Evolutionary conservation across 2,888 invertebrate species (phyloP).

Genomic region (Achlya flavicornis): DNA sequence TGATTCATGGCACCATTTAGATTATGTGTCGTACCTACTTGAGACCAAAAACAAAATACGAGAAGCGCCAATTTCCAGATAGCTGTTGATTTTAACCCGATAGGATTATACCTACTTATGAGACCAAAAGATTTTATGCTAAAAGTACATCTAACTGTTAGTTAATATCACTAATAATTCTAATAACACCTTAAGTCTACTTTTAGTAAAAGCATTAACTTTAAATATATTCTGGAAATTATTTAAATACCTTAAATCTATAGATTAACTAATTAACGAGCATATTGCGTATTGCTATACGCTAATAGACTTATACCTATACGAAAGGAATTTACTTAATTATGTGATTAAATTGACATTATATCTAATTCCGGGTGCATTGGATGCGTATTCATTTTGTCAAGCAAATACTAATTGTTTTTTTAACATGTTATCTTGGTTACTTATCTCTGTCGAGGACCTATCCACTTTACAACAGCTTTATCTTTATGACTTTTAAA

Average conservation of each 20-base stretch:
- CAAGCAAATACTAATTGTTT: conserved; percentile 2
- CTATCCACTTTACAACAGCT: background rate
- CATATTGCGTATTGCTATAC: background rate
- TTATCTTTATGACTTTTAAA: conserved; percentile 1
- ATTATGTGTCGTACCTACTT: background rate
- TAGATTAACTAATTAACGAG: conserved; percentile 2
- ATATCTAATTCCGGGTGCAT: background rate
- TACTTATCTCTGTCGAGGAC: background rate
- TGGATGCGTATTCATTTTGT: background rate
- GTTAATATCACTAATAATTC: conserved; percentile 3
- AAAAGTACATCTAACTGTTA: background rate
- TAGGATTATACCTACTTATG: background rate
- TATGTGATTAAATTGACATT: background rate
- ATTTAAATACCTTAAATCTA: conserved; percentile 4
- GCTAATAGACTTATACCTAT: background rate
- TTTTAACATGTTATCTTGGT: background rate
- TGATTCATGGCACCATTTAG: conserved; percentile 16
- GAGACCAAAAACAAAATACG: background rate
- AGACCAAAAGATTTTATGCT: background rate
- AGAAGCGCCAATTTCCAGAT: background rate
- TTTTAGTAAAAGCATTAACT: conserved; percentile 7
- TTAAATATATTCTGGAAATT: background rate
- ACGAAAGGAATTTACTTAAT: background rate
- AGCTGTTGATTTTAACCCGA: background rate
- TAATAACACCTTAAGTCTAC: background rate